These are phyloP conservation scores for Megalonaias nervosa DNA, from an alignment of 1,140 invertebrate species.

Conservation along the genomic window DNA sequence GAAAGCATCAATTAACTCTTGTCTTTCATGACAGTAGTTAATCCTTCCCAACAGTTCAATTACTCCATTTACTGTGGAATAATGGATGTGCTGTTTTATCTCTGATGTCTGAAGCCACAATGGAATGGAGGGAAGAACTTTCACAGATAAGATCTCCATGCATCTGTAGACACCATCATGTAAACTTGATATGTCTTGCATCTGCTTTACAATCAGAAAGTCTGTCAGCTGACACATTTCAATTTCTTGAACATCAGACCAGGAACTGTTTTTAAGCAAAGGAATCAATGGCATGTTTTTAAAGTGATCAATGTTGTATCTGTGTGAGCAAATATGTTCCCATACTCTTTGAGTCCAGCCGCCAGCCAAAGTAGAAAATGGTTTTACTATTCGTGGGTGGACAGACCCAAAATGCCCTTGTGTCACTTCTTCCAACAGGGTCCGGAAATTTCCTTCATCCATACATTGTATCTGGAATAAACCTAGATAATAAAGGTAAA, in stretches of 20 bases:
- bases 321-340: neutral
- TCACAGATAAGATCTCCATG: too few species aligned
- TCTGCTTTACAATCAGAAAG: neutral
- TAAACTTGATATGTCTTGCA: too few species aligned
- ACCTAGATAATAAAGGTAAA: neutral
- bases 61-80: too few species aligned
- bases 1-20: too few species aligned
- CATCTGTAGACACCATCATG: too few species aligned
- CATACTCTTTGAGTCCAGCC: slow-evolving; percentile 6
- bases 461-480: neutral
- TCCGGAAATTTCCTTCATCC: neutral
- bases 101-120: too few species aligned
- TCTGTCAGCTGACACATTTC: slow-evolving; percentile 4
- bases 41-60: too few species aligned
- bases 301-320: neutral
- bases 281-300: slow-evolving; percentile 10
- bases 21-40: too few species aligned
- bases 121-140: too few species aligned
- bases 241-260: neutral
- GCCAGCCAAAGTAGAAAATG: neutral
- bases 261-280: neutral
- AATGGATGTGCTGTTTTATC: too few species aligned
- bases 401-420: neutral
- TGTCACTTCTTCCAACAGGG: neutral
- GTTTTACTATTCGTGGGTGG: neutral